Evolutionary conservation across 2,888 invertebrate genomes (phyloP).

Genomic region (Cylloceria caligata): DNA sequence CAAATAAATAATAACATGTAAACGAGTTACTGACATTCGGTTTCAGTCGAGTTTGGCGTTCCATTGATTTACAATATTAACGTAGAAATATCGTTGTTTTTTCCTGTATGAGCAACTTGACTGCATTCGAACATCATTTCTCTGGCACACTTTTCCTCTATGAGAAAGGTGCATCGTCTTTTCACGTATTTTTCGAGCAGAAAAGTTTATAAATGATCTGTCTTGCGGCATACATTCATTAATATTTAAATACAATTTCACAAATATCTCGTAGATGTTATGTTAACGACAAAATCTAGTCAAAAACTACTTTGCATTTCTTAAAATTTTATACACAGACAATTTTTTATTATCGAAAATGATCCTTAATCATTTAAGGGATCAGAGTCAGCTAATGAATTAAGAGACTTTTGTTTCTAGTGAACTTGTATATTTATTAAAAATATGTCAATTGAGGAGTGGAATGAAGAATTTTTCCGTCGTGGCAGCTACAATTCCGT

Average conservation of each 20-base stretch:
- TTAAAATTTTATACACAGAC: not conserved
- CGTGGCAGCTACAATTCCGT: too few relatives aligned
- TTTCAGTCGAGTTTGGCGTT: constrained; percentile 54
- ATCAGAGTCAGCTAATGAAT: too few relatives aligned
- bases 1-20: too few relatives aligned
- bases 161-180: constrained; percentile 64
- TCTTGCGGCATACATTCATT: constrained; percentile 62
- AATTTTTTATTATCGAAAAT: too few relatives aligned
- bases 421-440: too few relatives aligned
- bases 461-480: too few relatives aligned
- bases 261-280: not conserved
- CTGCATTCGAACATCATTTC: constrained; percentile 61
- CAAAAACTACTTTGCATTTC: not conserved
- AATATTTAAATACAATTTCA: not conserved
- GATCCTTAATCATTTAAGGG: too few relatives aligned
- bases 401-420: too few relatives aligned
- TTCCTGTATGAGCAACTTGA: constrained; percentile 28
- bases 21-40: constrained; percentile 55
- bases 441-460: too few relatives aligned
- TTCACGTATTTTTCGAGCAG: constrained; percentile 61
- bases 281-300: not conserved
- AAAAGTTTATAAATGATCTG: constrained; percentile 59
- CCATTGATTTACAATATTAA: not conserved
- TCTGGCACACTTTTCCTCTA: constrained; percentile 56
- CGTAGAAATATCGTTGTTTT: not conserved